Evolutionary conservation across 1,140 invertebrate genomes (phyloP), one percentile per base, ranked within the genome.

Genomic region (Pygmarrhopalites habei): DNA sequence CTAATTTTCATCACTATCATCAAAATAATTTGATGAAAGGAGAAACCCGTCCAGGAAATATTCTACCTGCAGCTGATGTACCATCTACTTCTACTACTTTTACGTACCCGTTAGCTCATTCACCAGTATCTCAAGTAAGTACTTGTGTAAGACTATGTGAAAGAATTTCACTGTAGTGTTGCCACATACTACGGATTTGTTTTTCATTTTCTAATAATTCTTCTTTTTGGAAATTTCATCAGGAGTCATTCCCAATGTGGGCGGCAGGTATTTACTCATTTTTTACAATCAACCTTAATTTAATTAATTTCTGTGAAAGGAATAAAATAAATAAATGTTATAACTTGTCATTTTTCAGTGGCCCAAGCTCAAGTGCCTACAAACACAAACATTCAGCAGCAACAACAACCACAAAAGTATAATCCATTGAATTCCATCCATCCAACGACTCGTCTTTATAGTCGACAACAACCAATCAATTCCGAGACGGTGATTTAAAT

Each of bases 211-310:
- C 35, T 39, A 39, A 39, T 7, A 10, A 10, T 10, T 10, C 17
- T 10, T 39, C 10, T 17, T 30, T 51, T 19, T 3, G 12, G 21
- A n/a, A 46, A 62, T 26, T 44, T 51, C 47, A 53, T 14, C 35
- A 69, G 67, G 67, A 69, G 26, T 69, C 67, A 1, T 69, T 66
- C 32, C 67, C 67, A 51, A 69, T 69, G 67, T 69, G 67, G 67
- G 67, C 64, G 21, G n/a, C n/a, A n/a, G n/a, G n/a, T n/a, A n/a
- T n/a, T n/a, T n/a, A n/a, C n/a, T n/a, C n/a, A n/a, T n/a, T n/a
- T n/a, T n/a, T n/a, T n/a, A n/a, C n/a, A n/a, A n/a, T n/a, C n/a
- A n/a, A n/a, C n/a, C n/a, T n/a, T n/a, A n/a, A n/a, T n/a, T n/a
- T n/a, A n/a, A n/a, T n/a, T n/a, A n/a, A n/a, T n/a, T n/a, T n/a